phyloP scores from a whole-genome alignment of 2,888 invertebrate genomes.

The Nebria salina region DNA sequence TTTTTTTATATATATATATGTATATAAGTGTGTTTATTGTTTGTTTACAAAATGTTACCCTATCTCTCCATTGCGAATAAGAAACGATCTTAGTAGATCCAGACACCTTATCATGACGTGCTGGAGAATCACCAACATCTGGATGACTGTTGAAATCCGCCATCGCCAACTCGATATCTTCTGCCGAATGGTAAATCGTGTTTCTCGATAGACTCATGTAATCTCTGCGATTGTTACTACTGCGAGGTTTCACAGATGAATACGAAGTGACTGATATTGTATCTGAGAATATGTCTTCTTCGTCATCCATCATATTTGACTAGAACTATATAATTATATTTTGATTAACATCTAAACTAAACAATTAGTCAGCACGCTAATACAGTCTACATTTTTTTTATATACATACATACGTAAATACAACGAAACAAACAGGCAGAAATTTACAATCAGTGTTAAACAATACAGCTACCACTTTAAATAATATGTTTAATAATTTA shows the following conservation, averaged over 20 bases:
- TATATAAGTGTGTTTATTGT: conserved; percentile 1
- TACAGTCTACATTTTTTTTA: background rate
- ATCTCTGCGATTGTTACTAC: conserved; percentile 55
- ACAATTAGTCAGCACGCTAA: background rate
- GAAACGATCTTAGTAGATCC: conserved; percentile 66
- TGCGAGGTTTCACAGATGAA: conserved; percentile 52
- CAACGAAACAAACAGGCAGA: too few species aligned
- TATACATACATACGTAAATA: too few species aligned
- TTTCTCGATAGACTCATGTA: conserved; percentile 67
- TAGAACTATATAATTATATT: conserved; percentile 24
- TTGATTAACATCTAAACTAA: background rate
- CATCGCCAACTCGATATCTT: conserved; percentile 64
- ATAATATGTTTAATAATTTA: too few species aligned
- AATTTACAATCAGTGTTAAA: too few species aligned
- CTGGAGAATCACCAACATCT: conserved; percentile 42
- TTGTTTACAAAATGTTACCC: conserved; percentile 61
- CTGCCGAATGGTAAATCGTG: conserved; percentile 70
- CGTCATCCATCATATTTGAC: conserved; percentile 53
- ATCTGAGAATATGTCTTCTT: conserved; percentile 60
- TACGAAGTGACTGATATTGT: conserved; percentile 59
- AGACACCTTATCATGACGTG: conserved; percentile 64
- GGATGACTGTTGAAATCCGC: conserved; percentile 51
- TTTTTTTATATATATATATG: background rate
- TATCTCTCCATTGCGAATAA: conserved; percentile 71
- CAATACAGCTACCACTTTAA: too few species aligned